Percentiles rank a stretch among this genome's conserved stretches.
Evolutionary conservation across 2,113 vertebrate genomes (phyloP).

Genomic region (Speoplatyrhinus poulsoni): DNA sequence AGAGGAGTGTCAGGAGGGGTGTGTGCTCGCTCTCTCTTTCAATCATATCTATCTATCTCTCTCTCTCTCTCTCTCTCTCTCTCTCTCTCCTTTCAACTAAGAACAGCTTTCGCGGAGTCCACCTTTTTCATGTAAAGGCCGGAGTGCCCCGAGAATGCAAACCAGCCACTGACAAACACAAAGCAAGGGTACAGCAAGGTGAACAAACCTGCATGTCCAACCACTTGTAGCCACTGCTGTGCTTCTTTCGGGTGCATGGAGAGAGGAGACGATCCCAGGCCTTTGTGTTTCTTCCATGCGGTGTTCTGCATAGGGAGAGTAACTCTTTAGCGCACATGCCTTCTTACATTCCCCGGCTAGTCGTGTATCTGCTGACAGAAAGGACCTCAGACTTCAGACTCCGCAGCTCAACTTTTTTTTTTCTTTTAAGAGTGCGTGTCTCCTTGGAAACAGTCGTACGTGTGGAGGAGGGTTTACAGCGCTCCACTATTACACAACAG

Average conservation of each 20-base stretch:
- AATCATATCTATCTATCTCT: too few species aligned
- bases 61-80: too few species aligned
- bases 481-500: conserved; percentile 40
- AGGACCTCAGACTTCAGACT: conserved; percentile 58
- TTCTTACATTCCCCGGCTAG: conserved; percentile 11
- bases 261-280: conserved; percentile 77
- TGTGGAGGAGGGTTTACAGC: conserved; percentile 25
- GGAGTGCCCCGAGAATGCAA: background rate
- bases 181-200: background rate
- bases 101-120: too few species aligned
- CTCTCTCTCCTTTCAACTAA: too few species aligned
- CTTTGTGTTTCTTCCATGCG: conserved; percentile 80
- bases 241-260: conserved; percentile 78
- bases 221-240: conserved; percentile 84
- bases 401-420: conserved; percentile 15
- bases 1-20: too few species aligned
- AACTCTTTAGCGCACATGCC: conserved; percentile 9
- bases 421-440: conserved; percentile 33
- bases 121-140: too few species aligned
- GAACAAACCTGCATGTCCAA: conserved; percentile 83
- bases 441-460: conserved; percentile 60
- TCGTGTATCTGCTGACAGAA: conserved; percentile 1
- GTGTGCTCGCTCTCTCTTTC: too few species aligned
- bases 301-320: conserved; percentile 65
- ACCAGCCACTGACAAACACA: background rate